Evolutionary conservation across 2,113 vertebrate species (phyloP).

Genomic region (Apodemus speciosus): DNA sequence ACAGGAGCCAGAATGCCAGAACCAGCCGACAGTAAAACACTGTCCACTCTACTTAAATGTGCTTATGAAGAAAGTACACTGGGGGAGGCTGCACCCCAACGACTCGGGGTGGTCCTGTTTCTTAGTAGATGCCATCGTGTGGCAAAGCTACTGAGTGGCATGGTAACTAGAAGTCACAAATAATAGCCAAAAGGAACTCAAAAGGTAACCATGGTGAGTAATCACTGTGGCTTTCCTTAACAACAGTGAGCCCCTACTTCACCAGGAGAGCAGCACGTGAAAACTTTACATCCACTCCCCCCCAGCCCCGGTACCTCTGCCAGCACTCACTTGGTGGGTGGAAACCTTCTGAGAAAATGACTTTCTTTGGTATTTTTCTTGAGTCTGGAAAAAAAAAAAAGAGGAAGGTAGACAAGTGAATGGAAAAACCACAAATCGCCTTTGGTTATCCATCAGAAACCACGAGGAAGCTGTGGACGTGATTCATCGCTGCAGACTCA

Average conservation of each 20-base stretch:
- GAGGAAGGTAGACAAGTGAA: background rate
- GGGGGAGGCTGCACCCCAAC: fast-evolving
- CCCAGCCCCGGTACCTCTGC: background rate
- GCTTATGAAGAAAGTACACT: background rate
- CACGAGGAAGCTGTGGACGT: background rate
- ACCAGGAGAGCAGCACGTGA: background rate
- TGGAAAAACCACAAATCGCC: background rate
- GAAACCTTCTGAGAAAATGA: slow-evolving; percentile 72
- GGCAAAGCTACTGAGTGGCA: background rate
- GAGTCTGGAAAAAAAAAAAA: slow-evolving; percentile 73
- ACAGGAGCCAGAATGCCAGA: background rate
- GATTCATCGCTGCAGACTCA: background rate
- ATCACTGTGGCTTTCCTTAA: background rate
- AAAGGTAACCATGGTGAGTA: background rate
- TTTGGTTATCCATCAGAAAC: background rate
- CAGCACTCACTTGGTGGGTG: slow-evolving; percentile 83
- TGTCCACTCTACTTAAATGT: background rate
- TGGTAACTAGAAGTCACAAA: background rate
- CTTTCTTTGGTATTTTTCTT: slow-evolving; percentile 76
- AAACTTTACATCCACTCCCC: background rate
- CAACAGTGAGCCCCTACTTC: background rate
- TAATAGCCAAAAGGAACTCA: background rate
- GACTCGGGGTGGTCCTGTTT: background rate
- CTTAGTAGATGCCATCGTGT: background rate
- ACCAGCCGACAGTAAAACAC: background rate